Evolutionary conservation across 2,797 vertebrate genomes (phyloP).

Genomic region (Amblyraja radiata): DNA sequence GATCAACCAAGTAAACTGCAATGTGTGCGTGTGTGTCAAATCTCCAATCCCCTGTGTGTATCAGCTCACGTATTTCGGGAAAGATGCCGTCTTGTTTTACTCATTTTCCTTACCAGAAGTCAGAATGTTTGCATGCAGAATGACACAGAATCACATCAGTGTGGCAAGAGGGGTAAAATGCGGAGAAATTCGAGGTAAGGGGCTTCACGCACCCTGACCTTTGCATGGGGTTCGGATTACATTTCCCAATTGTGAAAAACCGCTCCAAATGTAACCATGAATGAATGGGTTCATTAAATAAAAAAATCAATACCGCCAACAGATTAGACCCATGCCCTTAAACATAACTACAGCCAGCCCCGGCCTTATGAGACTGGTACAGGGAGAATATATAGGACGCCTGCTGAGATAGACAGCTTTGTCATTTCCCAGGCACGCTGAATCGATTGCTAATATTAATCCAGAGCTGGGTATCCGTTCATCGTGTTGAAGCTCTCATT

Average conservation of each 20-base stretch:
- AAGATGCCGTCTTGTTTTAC: constrained; percentile 1
- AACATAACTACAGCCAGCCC: background rate
- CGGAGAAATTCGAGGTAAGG: background rate
- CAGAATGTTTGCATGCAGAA: constrained; percentile 14
- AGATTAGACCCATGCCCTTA: constrained; percentile 20
- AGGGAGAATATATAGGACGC: background rate
- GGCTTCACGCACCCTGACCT: background rate
- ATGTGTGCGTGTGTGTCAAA: background rate
- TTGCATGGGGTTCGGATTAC: background rate
- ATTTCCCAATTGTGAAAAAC: background rate
- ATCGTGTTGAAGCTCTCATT: background rate
- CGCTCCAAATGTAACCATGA: constrained; percentile 5
- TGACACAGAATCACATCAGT: background rate
- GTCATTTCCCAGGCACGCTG: constrained; percentile 6
- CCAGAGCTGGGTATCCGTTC: background rate
- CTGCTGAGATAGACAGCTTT: background rate
- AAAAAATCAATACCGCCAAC: constrained; percentile 22
- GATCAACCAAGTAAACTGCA: background rate
- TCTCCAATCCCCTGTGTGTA: background rate
- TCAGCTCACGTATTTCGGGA: constrained; percentile 23
- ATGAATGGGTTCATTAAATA: background rate
- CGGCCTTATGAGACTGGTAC: background rate
- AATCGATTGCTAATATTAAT: constrained; percentile 37
- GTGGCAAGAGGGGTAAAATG: background rate
- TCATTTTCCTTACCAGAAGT: constrained; percentile 24